Percentiles rank a stretch among this genome's conserved stretches.
Conservation (phyloP, 2,888 invertebrate species). For the Ametastegia equiseti region DNA sequence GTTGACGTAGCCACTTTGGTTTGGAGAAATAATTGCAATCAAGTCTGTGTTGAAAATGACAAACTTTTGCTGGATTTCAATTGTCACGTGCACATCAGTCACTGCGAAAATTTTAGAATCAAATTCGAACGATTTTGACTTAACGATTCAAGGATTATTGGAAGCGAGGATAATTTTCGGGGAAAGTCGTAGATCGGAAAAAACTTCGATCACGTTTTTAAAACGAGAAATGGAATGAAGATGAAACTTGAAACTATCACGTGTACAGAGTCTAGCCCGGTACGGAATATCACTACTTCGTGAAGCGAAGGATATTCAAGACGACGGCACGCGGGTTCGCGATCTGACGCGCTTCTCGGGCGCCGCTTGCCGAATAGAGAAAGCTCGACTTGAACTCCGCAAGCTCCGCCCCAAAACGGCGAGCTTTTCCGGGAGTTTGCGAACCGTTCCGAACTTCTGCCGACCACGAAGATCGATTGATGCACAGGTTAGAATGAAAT, state of each 20-base stretch:
- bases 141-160: neutral
- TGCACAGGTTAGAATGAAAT: conserved; percentile 38
- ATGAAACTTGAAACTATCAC: neutral
- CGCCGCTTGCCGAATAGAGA: conserved; percentile 64
- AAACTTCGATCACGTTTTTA: neutral
- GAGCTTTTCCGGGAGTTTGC: conserved; percentile 53
- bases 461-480: conserved; percentile 51
- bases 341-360: conserved; percentile 54
- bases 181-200: no score
- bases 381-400: conserved; percentile 59
- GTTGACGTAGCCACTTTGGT: neutral
- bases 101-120: neutral
- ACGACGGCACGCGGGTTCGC: conserved; percentile 48
- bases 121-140: no score
- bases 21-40: neutral
- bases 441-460: conserved; percentile 62
- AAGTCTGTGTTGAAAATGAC: neutral
- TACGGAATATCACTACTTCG: conserved; percentile 8
- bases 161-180: neutral
- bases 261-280: neutral
- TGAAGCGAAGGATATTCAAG: conserved; percentile 24
- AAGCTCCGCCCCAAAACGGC: conserved; percentile 61
- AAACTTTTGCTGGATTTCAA: neutral
- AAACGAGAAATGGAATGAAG: neutral
- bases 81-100: no score